phyloP scores from a whole-genome alignment of 1,140 invertebrate genomes.

The Hesperophylax magnus region DNA sequence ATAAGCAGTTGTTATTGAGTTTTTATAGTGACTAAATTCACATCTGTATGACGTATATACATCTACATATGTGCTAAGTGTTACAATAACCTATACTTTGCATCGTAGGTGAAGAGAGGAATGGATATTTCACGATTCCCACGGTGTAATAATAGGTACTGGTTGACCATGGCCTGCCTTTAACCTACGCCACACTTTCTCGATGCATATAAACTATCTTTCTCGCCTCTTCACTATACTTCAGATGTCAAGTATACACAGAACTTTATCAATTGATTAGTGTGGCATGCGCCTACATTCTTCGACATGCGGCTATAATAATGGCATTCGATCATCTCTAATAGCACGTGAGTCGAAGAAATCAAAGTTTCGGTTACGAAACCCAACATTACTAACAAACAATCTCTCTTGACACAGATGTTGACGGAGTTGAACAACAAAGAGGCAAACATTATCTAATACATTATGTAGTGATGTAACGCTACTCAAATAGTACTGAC shows the following conservation, averaged over 20 bases:
- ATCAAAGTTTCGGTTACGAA: constrained; percentile 52
- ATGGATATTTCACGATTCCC: no score
- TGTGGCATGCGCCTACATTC: not conserved
- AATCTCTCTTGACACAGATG: constrained; percentile 58
- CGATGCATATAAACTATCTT: not conserved
- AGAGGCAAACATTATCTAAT: constrained; percentile 57
- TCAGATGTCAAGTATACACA: not conserved
- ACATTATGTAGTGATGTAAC: constrained; percentile 49
- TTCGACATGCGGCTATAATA: not conserved
- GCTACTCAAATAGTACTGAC: constrained; percentile 22
- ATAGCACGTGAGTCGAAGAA: constrained; percentile 21
- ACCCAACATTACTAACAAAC: constrained; percentile 52
- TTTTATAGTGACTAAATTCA: no score
- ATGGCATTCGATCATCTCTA: constrained; percentile 32
- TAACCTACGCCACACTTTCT: constrained; percentile 13
- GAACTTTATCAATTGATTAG: not conserved
- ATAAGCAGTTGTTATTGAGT: no score
- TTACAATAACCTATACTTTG: no score
- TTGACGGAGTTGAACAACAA: constrained; percentile 55
- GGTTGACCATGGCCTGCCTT: constrained; percentile 12
- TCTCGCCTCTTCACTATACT: no score
- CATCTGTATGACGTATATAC: no score
- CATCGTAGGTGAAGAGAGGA: no score
- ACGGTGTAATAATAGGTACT: no score
- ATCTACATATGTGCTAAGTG: no score